Evolutionary conservation across 2,113 vertebrate genomes (phyloP).

Genomic region (Perca fluviatilis): DNA sequence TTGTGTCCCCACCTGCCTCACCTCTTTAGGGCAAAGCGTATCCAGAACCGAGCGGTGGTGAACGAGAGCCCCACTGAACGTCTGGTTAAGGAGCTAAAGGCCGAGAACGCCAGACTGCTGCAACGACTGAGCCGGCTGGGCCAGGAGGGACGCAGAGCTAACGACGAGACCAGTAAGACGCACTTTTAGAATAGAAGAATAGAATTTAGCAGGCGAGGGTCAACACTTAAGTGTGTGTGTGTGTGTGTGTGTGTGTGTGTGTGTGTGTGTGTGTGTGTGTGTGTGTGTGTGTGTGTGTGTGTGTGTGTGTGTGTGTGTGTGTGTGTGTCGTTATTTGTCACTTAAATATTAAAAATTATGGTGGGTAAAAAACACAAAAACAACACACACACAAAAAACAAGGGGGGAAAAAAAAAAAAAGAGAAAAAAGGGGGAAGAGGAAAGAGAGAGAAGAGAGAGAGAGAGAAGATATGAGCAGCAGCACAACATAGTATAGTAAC

Average conservation of each 20-base stretch:
- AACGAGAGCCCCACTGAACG: constrained; percentile 89
- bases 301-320: neutral
- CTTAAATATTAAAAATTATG: too few species aligned
- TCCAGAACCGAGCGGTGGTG: constrained; percentile 89
- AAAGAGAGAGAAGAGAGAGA: too few species aligned
- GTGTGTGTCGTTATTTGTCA: too few species aligned
- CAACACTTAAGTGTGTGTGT: neutral
- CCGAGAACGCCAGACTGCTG: constrained; percentile 83
- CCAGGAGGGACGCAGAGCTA: constrained; percentile 80
- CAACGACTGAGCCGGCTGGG: constrained; percentile 82
- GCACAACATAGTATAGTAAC: too few species aligned
- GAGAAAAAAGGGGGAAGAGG: too few species aligned
- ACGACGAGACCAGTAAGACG: constrained; percentile 85
- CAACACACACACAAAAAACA: too few species aligned
- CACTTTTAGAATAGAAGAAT: neutral
- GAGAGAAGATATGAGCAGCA: too few species aligned
- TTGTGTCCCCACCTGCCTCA: neutral
- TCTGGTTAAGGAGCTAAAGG: constrained; percentile 86
- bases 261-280: too few species aligned
- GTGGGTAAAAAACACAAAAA: too few species aligned
- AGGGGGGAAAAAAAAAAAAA: too few species aligned
- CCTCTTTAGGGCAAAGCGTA: constrained; percentile 87
- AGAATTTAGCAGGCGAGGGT: neutral
- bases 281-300: too few species aligned
- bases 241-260: neutral